These are phyloP conservation scores for Galeopsomyia nigrocyanea DNA, from an alignment of 2,888 invertebrate species.

Conservation along the genomic window DNA sequence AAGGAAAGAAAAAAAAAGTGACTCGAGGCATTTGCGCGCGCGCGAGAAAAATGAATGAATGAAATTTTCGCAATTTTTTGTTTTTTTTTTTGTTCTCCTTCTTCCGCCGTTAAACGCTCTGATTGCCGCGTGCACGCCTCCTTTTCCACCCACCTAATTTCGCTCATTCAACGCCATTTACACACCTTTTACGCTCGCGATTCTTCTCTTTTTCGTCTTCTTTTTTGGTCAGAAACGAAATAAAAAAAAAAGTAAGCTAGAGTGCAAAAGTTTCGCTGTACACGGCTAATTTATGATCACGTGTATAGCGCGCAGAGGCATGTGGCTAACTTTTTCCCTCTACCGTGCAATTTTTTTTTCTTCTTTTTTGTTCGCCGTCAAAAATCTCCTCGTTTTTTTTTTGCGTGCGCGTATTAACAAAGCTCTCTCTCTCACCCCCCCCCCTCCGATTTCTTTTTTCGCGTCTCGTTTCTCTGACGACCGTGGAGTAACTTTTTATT, in stretches of 20 bases:
- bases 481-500: conserved; percentile 33
- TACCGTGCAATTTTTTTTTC: conserved; percentile 21
- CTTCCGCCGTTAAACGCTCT: conserved; percentile 13
- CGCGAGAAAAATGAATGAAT: no score
- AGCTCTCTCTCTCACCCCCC: no score
- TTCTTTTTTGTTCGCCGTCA: neutral
- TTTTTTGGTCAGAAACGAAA: neutral
- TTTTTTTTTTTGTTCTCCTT: no score
- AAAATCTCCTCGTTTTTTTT: neutral
- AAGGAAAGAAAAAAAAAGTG: no score
- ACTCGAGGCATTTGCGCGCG: no score
- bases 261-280: conserved; percentile 27
- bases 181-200: conserved; percentile 18
- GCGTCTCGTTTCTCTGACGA: neutral
- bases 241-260: neutral
- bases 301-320: conserved; percentile 24
- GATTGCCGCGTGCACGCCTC: conserved; percentile 20
- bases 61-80: no score
- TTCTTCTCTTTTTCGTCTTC: neutral
- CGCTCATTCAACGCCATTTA: conserved; percentile 23
- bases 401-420: no score
- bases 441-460: no score
- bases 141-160: conserved; percentile 29
- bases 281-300: conserved; percentile 45
- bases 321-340: conserved; percentile 41